Conservation (phyloP, 1,140 invertebrate genomes). For the Thaumatotibia leucotreta region DNA sequence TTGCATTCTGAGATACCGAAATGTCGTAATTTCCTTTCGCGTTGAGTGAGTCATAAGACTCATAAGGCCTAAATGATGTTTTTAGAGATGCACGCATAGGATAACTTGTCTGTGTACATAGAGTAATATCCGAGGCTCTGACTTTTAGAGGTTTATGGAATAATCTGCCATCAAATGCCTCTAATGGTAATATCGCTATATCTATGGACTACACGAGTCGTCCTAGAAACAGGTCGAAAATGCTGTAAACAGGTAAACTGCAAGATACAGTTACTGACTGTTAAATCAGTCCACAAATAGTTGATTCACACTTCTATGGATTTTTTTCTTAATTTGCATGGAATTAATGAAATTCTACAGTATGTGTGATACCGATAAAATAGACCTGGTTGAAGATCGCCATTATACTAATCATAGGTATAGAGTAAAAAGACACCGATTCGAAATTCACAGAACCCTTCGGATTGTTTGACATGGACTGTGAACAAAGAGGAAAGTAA, state of each 20-base stretch:
- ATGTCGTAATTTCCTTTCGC: too few species aligned
- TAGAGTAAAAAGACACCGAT: background rate
- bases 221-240: slow-evolving; percentile 42
- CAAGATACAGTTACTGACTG: slow-evolving; percentile 32
- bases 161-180: slow-evolving; percentile 64
- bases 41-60: too few species aligned
- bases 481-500: slow-evolving; percentile 15
- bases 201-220: slow-evolving; percentile 22
- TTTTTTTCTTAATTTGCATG: too few species aligned
- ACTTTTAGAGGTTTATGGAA: slow-evolving; percentile 35
- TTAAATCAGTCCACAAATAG: slow-evolving; percentile 32
- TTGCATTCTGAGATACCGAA: too few species aligned
- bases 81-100: slow-evolving; percentile 32
- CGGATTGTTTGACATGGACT: background rate
- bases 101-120: slow-evolving; percentile 29
- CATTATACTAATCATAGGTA: too few species aligned
- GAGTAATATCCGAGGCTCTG: slow-evolving; percentile 21
- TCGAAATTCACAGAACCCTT: background rate
- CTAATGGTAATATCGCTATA: slow-evolving; percentile 49
- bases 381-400: too few species aligned
- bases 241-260: slow-evolving; percentile 41
- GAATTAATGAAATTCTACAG: too few species aligned
- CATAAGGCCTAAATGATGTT: slow-evolving; percentile 19
- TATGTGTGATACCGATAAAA: too few species aligned
- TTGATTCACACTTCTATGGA: too few species aligned